These are phyloP conservation scores for Vespertilio murinus DNA, from an alignment of 2,797 vertebrate genomes.

Conservation along the genomic window DNA sequence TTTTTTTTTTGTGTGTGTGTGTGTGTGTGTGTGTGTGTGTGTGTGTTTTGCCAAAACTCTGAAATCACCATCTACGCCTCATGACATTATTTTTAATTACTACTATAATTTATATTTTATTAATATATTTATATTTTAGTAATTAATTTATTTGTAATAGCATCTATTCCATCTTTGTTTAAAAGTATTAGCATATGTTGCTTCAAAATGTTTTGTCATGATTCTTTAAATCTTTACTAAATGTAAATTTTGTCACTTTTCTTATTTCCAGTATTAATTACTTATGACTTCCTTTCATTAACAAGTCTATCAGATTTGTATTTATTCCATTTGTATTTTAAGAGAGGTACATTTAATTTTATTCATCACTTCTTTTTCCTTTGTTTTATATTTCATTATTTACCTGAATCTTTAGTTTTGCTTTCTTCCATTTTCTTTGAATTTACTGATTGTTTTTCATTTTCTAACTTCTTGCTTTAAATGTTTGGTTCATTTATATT, in stretches of 20 bases:
- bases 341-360: not conserved
- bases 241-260: not conserved
- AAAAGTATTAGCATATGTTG: not conserved
- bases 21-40: not conserved
- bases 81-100: not conserved
- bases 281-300: not conserved
- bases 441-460: not conserved
- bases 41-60: not conserved
- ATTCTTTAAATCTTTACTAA: not conserved
- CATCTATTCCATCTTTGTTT: not conserved
- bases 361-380: not conserved
- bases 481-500: not conserved
- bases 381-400: not conserved
- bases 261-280: not conserved
- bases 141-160: not conserved
- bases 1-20: not conserved
- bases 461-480: not conserved
- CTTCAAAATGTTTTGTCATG: not conserved
- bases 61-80: not conserved
- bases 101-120: not conserved
- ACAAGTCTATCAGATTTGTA: not conserved
- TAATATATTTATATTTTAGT: not conserved
- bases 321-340: not conserved
- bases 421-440: not conserved
- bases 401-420: not conserved